Conservation (phyloP, 1,140 invertebrate species). For the Maniola jurtina region DNA sequence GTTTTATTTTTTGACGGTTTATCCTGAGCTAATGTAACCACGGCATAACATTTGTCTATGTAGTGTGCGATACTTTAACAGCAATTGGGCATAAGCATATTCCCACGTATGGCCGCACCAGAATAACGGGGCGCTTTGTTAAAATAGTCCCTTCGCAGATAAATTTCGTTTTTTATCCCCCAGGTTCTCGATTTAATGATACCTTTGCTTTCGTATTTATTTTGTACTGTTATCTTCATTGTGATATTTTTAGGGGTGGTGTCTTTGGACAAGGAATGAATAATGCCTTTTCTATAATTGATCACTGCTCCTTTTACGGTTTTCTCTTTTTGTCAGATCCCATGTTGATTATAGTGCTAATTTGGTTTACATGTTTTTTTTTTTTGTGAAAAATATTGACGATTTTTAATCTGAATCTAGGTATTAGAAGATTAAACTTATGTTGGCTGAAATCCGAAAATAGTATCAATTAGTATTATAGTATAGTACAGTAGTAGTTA, state of each 20-base stretch:
- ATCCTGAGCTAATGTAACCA: too few relatives aligned
- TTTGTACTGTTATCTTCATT: conserved; percentile 38
- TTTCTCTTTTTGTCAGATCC: conserved; percentile 41
- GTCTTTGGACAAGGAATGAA: conserved; percentile 59
- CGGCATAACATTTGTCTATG: not conserved
- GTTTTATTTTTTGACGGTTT: too few relatives aligned
- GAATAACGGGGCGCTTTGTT: conserved; percentile 21
- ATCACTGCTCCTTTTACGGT: conserved; percentile 45
- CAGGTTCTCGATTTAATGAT: conserved; percentile 31
- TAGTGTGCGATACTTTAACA: conserved; percentile 10
- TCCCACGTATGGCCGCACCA: conserved; percentile 21
- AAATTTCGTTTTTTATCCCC: conserved; percentile 23
- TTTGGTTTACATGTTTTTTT: conserved; percentile 52
- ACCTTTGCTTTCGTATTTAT: conserved; percentile 44
- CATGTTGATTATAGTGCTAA: conserved; percentile 30
- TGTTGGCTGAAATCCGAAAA: too few relatives aligned
- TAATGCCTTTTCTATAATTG: conserved; percentile 48
- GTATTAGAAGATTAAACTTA: too few relatives aligned
- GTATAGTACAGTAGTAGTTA: too few relatives aligned
- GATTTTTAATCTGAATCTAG: not conserved
- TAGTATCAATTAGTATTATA: too few relatives aligned
- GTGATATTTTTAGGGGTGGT: conserved; percentile 46
- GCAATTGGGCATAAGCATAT: conserved; percentile 17
- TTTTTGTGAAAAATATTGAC: not conserved
- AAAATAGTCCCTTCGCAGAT: conserved; percentile 22